phyloP scores from a whole-genome alignment of 2,888 invertebrate genomes.

The Tillus elongatus region DNA sequence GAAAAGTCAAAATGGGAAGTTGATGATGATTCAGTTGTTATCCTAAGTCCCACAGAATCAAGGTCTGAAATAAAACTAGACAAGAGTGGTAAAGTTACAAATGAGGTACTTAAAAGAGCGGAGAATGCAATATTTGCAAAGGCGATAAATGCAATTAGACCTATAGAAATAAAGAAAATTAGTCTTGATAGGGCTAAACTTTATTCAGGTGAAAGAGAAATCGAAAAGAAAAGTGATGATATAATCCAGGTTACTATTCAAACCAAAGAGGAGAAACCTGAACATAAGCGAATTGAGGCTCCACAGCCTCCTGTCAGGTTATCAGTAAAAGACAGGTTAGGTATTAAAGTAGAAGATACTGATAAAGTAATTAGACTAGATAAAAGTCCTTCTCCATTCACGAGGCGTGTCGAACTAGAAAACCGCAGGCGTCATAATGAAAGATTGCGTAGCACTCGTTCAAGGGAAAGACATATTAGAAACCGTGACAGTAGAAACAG shows the following conservation, averaged over 20 bases:
- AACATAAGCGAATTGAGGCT: slow-evolving; percentile 20
- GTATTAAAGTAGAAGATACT: slow-evolving; percentile 61
- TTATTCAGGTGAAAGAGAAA: slow-evolving; percentile 47
- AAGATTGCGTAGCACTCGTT: slow-evolving; percentile 29
- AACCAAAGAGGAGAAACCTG: slow-evolving; percentile 13
- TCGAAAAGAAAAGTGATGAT: slow-evolving; percentile 22
- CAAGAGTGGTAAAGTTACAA: slow-evolving; percentile 62
- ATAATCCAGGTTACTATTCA: slow-evolving; percentile 40
- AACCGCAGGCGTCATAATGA: slow-evolving; percentile 35
- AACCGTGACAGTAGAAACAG: slow-evolving; percentile 25
- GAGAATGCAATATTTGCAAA: slow-evolving; percentile 89
- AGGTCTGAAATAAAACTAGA: slow-evolving; percentile 36
- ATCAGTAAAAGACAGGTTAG: slow-evolving; percentile 72
- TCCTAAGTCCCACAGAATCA: slow-evolving; percentile 25
- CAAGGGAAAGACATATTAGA: slow-evolving; percentile 26
- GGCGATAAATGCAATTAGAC: slow-evolving; percentile 70
- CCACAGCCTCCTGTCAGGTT: slow-evolving; percentile 51
- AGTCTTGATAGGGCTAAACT: slow-evolving; percentile 59
- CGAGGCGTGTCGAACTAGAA: slow-evolving; percentile 37
- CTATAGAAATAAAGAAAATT: slow-evolving; percentile 63
- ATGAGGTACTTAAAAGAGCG: slow-evolving; percentile 80
- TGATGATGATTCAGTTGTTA: slow-evolving; percentile 49
- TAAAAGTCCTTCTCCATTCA: slow-evolving; percentile 46
- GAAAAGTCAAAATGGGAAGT: slow-evolving; percentile 86
- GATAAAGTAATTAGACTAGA: slow-evolving; percentile 49